Base-by-base conservation (phyloP, 1,140 invertebrate genomes). In the Papilio xuthus region DNA sequence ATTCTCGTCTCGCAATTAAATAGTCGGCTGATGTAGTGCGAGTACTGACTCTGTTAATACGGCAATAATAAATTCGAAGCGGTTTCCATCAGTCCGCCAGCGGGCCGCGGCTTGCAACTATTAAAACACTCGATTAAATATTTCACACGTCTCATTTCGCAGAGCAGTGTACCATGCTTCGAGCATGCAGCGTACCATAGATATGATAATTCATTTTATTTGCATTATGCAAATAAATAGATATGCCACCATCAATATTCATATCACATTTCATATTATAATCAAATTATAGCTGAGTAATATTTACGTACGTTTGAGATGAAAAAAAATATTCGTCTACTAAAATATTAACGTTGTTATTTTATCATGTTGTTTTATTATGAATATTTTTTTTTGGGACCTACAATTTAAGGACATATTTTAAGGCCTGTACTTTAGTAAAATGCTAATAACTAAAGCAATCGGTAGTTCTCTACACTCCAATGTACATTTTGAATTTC, bases 1-100 rank as follows among this genome's bases (percentile, higher is more conserved):
- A 90, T 89, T 79, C 85, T 88, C 88, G 87, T 84, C 84, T 87
- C 88, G 88, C 88, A 91, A 90, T 91, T 90, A 90, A 90, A 88
- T 88, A 89, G 85, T 88, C 86, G 85, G 80, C 87, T 89, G 89
- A 89, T 89, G 86, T 86, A 90, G 80, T 89, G 87, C 85, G 82
- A 83, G 82, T 81, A 74, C 82, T 77, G 78, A 81, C 50, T 85
- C 85, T 86, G 88, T 89, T 91, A 88, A 92, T 91, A 93, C 89
- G 83, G 86, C 88, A 89, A 92, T 90, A 90, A 92, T 91, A 89
- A 90, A 91, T 91, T 92, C 89, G 79, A 81, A 86, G 85, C 81
- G 88, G 85, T 89, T 86, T 87, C 83, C 89, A 88, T 87, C 86
- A 81, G 81, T 60, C 78, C 78, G 77, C 78, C 77, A 63, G 79